A percentile compares a stretch with the other conserved stretches of the same genome.
Evolutionary conservation across 64 coral and sea anemone species (phyloP).

Genomic region (Montipora foliosa): DNA sequence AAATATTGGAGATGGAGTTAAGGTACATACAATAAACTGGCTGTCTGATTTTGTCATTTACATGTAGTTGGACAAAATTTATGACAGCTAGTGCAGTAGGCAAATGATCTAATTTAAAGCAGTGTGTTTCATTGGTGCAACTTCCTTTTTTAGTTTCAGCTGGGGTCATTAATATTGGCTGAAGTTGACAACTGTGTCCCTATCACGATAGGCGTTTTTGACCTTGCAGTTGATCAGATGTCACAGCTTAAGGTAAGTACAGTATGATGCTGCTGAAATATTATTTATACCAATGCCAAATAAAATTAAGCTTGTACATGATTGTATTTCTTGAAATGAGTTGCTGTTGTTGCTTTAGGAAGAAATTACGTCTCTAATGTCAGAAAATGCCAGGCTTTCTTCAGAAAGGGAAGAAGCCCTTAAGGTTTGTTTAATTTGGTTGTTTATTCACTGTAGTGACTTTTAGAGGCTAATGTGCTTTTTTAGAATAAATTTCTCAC

Average conservation of each 20-base stretch:
- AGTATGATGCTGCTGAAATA: no score
- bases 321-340: no score
- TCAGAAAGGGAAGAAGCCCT: constrained; percentile 78
- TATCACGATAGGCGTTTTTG: constrained; percentile 62
- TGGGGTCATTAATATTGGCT: constrained; percentile 66
- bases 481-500: no score
- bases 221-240: constrained; percentile 80
- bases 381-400: constrained; percentile 87
- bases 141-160: constrained; percentile 65
- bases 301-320: no score
- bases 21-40: constrained; percentile 13
- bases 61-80: no score
- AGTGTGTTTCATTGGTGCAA: neutral
- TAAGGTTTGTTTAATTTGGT: constrained; percentile 57
- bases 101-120: neutral
- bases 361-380: constrained; percentile 71
- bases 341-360: neutral
- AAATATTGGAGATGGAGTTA: constrained; percentile 84
- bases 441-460: neutral
- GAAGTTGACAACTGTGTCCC: constrained; percentile 30
- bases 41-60: no score
- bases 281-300: no score
- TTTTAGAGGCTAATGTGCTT: no score
- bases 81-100: no score
- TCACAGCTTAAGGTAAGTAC: constrained; percentile 64